phyloP scores from a whole-genome alignment of 2,113 vertebrate species.

The Plecotus auritus region DNA sequence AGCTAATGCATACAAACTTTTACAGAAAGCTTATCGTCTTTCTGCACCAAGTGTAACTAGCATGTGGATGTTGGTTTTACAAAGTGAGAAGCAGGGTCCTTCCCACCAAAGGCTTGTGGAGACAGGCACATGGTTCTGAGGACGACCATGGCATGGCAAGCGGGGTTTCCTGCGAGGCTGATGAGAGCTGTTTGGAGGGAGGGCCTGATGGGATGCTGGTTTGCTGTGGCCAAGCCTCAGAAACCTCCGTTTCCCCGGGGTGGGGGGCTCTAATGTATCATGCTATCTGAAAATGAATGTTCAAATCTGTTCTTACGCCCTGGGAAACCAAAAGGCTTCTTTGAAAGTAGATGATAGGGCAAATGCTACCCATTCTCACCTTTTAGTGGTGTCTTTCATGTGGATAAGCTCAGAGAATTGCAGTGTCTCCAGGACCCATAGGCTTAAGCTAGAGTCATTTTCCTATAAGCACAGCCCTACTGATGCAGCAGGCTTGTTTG shows the following conservation, averaged over 20 bases:
- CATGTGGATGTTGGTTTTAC: neutral
- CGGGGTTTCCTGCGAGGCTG: neutral
- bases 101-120: neutral
- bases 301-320: neutral
- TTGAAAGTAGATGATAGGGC: constrained; percentile 13
- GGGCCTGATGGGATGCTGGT: neutral
- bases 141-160: too few relatives aligned
- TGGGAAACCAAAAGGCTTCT: neutral
- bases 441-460: neutral
- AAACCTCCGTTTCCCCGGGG: neutral
- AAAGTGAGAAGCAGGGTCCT: neutral
- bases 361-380: neutral
- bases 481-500: neutral
- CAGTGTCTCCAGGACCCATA: neutral
- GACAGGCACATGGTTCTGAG: neutral
- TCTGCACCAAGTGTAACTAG: neutral
- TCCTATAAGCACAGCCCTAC: neutral
- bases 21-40: neutral
- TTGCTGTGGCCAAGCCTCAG: neutral
- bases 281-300: neutral
- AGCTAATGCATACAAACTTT: neutral
- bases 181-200: too few relatives aligned
- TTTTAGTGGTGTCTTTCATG: constrained; percentile 1
- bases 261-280: neutral
- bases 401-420: neutral